Percentiles rank a stretch among this genome's conserved stretches.
Evolutionary conservation across 2,113 vertebrate genomes (phyloP).

Genomic region (Amphilophus citrinellus): DNA sequence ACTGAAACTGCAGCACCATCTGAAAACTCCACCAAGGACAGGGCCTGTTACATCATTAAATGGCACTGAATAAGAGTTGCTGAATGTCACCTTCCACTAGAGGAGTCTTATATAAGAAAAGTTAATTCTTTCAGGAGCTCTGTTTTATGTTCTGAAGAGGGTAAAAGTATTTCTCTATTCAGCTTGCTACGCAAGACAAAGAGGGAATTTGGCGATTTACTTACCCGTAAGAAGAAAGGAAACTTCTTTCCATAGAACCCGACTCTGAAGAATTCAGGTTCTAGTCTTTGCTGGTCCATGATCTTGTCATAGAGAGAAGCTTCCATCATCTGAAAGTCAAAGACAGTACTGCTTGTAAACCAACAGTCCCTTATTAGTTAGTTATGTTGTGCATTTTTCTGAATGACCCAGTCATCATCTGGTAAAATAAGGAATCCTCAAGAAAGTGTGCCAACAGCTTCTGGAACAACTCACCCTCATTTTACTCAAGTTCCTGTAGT

Average conservation of each 20-base stretch:
- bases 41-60: constrained; percentile 67
- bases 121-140: constrained; percentile 31
- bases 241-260: constrained; percentile 99
- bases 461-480: constrained; percentile 89
- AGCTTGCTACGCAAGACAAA: not conserved
- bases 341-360: not conserved
- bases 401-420: not conserved
- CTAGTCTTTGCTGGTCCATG: constrained; percentile 97
- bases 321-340: constrained; percentile 89
- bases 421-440: not conserved
- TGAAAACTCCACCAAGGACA: constrained; percentile 42
- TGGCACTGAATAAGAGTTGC: constrained; percentile 41
- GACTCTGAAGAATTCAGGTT: constrained; percentile 98
- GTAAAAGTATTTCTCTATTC: not conserved
- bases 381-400: not conserved
- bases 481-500: constrained; percentile 99
- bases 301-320: constrained; percentile 99
- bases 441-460: not conserved
- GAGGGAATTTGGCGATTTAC: constrained; percentile 35
- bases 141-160: not conserved
- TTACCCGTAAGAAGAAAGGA: constrained; percentile 97
- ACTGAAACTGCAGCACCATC: constrained; percentile 29
- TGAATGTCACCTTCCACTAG: constrained; percentile 73
- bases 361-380: not conserved
- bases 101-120: constrained; percentile 60